These are phyloP conservation scores for Myotis brandtii DNA, from an alignment of 2,113 vertebrate species.

Conservation along the genomic window DNA sequence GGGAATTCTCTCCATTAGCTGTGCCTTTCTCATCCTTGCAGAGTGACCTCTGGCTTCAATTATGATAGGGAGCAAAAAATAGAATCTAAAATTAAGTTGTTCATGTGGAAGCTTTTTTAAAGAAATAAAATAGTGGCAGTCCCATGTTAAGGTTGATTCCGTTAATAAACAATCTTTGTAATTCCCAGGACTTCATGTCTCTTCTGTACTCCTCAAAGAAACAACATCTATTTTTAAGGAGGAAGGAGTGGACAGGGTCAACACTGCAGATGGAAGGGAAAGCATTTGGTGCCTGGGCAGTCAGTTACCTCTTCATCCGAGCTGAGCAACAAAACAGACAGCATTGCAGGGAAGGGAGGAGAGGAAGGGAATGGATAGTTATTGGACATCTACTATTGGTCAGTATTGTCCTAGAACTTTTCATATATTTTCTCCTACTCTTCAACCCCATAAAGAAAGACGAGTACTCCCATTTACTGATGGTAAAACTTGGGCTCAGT, in stretches of 20 bases:
- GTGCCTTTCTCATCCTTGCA: conserved; percentile 5
- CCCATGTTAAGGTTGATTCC: conserved; percentile 39
- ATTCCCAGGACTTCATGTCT: conserved; percentile 53
- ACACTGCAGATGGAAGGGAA: background rate
- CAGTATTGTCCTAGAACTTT: background rate
- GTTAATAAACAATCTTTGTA: conserved; percentile 50
- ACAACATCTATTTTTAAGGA: conserved; percentile 41
- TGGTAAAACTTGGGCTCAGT: background rate
- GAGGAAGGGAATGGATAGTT: background rate
- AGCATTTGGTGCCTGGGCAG: background rate
- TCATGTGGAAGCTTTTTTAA: conserved; percentile 36
- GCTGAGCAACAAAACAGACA: background rate
- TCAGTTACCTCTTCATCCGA: background rate
- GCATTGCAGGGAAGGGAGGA: fast-evolving
- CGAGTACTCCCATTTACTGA: background rate
- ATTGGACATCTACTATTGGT: background rate
- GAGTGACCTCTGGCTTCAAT: conserved; percentile 54
- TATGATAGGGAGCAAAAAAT: conserved; percentile 47
- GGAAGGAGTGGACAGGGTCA: background rate
- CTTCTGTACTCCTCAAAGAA: conserved; percentile 10
- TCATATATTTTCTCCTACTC: background rate
- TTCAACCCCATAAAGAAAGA: background rate
- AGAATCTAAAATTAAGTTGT: conserved; percentile 71
- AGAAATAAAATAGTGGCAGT: conserved; percentile 21
- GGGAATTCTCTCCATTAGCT: background rate